Evolutionary conservation across 1,140 invertebrate genomes (phyloP).

Genomic region (Euwallacea similis): DNA sequence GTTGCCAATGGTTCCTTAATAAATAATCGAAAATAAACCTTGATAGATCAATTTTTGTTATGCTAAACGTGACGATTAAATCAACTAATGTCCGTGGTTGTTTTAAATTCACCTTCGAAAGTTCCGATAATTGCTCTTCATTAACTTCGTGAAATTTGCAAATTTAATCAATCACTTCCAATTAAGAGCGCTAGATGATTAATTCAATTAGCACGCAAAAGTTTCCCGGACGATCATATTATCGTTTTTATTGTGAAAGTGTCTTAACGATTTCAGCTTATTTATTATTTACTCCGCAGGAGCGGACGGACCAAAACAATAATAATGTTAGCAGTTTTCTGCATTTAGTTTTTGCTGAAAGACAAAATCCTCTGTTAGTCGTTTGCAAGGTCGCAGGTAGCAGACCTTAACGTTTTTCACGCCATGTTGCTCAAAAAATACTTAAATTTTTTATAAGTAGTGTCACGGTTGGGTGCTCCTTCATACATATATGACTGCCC

Average conservation of each 20-base stretch:
- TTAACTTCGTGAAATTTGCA: slow-evolving; percentile 1
- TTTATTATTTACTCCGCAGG: no score
- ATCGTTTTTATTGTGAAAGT: no score
- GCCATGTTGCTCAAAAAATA: neutral
- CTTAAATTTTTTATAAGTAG: neutral
- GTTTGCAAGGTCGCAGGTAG: slow-evolving; percentile 5
- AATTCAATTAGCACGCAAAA: slow-evolving; percentile 3
- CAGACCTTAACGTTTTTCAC: slow-evolving; percentile 14
- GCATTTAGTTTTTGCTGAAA: neutral
- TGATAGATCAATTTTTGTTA: no score
- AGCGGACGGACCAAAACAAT: neutral
- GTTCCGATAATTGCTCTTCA: neutral
- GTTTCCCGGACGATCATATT: neutral
- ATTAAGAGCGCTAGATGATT: neutral
- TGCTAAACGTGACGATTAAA: no score
- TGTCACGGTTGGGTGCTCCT: neutral
- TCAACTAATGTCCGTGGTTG: no score
- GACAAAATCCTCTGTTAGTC: neutral
- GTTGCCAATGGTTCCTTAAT: no score
- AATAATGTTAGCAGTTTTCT: neutral
- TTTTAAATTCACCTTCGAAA: neutral
- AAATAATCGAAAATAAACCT: no score
- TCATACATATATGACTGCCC: neutral
- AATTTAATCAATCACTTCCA: neutral
- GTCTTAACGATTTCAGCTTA: no score